Evolutionary conservation across 2,113 vertebrate genomes (phyloP).

Genomic region (Oxygymnocypris stewartii): DNA sequence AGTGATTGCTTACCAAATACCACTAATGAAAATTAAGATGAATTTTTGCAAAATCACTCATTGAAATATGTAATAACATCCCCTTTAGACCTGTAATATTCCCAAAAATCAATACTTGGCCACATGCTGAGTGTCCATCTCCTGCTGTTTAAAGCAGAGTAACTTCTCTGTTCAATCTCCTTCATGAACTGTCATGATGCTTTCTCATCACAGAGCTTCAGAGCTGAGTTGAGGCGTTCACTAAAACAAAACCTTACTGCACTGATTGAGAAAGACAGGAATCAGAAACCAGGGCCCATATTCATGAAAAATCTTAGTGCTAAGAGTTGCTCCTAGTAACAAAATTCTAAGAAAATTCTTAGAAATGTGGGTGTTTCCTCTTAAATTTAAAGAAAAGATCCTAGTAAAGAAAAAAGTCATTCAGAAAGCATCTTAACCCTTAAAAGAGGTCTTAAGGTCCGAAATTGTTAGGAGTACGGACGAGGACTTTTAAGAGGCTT

Average conservation of each 20-base stretch:
- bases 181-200: conserved; percentile 30
- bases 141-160: conserved; percentile 20
- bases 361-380: too few species aligned
- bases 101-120: not conserved
- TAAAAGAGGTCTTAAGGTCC: too few species aligned
- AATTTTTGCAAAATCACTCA: not conserved
- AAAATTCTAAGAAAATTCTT: too few species aligned
- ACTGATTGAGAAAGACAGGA: conserved; percentile 3
- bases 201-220: not conserved
- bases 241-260: not conserved
- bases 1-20: not conserved
- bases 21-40: not conserved
- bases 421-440: too few species aligned
- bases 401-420: too few species aligned
- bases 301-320: too few species aligned
- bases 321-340: too few species aligned
- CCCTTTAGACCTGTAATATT: not conserved
- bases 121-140: not conserved
- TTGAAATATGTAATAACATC: not conserved
- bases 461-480: too few species aligned
- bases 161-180: conserved; percentile 23
- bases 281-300: too few species aligned
- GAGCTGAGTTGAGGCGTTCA: conserved; percentile 10
- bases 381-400: too few species aligned
- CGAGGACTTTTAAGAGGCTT: too few species aligned